Conservation (phyloP, 2,797 vertebrate species). For the Eidolon dupreanum region DNA sequence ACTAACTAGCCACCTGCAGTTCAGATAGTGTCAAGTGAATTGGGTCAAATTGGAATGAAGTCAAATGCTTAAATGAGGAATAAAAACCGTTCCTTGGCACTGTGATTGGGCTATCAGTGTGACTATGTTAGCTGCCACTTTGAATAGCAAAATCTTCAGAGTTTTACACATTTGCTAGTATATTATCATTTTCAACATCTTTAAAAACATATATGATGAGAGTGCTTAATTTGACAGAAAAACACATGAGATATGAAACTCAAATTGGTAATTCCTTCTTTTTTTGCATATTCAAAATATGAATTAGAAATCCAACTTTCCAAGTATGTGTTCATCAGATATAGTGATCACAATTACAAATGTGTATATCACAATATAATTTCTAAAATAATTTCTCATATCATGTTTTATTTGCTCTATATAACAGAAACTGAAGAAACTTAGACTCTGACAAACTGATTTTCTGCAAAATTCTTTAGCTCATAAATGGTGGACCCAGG, state of each 20-base stretch:
- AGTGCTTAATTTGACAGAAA: conserved; percentile 34
- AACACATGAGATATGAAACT: not conserved
- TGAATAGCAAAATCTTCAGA: conserved; percentile 36
- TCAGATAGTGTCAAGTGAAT: conserved; percentile 70
- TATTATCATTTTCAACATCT: not conserved
- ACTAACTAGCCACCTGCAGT: conserved; percentile 75
- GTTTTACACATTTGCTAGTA: conserved; percentile 32
- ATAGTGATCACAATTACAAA: not conserved
- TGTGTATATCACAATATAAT: not conserved
- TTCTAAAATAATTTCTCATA: not conserved
- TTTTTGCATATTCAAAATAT: not conserved
- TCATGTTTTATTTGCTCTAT: not conserved
- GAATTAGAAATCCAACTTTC: not conserved
- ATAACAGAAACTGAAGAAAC: not conserved
- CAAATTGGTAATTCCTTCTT: not conserved
- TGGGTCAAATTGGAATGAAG: conserved; percentile 67
- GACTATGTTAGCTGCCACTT: conserved; percentile 5
- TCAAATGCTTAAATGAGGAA: conserved; percentile 50
- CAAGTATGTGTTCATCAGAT: not conserved
- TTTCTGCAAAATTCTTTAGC: not conserved
- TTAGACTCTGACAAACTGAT: not conserved
- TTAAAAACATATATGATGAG: not conserved
- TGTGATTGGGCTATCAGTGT: not conserved
- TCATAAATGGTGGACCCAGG: not conserved
- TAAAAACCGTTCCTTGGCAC: not conserved